Conservation (phyloP, 2,797 vertebrate species). For the Tympanoctomys barrerae region DNA sequence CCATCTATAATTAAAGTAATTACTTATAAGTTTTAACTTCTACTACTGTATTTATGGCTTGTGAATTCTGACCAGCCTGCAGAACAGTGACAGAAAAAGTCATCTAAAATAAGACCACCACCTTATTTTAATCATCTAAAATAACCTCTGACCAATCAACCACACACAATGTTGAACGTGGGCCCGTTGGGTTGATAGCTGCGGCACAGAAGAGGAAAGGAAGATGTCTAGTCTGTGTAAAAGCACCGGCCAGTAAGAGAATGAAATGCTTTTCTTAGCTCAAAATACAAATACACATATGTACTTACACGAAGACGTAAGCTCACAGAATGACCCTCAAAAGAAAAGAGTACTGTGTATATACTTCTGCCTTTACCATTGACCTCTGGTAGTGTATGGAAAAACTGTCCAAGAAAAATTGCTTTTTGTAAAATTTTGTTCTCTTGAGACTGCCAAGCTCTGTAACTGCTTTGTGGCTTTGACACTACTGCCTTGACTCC, state of each 20-base stretch:
- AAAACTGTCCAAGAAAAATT: no score
- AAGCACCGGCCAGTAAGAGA: neutral
- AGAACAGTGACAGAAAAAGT: no score
- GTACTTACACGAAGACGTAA: neutral
- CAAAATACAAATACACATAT: neutral
- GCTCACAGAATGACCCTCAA: neutral
- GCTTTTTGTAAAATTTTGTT: no score
- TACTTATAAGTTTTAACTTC: neutral
- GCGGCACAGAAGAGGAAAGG: neutral
- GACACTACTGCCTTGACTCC: no score
- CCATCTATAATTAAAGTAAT: no score
- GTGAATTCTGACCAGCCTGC: neutral
- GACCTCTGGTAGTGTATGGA: neutral
- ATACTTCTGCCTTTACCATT: neutral
- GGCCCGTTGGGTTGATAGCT: no score
- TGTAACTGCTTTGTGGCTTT: no score
- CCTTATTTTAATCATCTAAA: no score
- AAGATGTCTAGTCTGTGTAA: no score
- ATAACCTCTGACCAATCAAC: no score
- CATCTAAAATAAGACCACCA: neutral
- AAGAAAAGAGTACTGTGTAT: no score
- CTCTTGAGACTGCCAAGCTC: no score
- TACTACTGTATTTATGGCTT: neutral
- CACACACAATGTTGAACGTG: neutral
- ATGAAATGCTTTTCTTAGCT: neutral